Base-by-base conservation (phyloP, 1,140 invertebrate genomes). In the Pogonomyrmex barbatus region DNA sequence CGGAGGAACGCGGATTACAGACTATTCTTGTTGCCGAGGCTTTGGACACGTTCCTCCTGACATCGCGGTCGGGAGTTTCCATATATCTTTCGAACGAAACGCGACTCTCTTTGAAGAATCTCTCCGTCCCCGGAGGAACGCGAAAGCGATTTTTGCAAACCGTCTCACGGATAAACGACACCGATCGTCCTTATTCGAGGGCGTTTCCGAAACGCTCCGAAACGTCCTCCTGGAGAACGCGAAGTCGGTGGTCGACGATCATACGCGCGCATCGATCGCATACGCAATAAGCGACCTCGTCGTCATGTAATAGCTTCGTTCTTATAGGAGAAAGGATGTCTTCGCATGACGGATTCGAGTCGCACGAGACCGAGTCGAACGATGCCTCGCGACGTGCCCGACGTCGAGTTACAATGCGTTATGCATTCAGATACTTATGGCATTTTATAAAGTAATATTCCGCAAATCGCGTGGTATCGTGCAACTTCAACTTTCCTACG, bases 291-390 rank as follows among this genome's bases (percentile, higher is more conserved):
- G 42, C 68, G 68, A 83, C 79, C 79, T 83, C 79, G 79, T 62
- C 79, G 10, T 45, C 42, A 60, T 75, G 79, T 83, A 83, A 83
- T 83, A 75, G 79, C 63, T 81, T 68, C 67, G 68, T 83, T 83
- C 79, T 81, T 83, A 63, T 60, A 62, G 54, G 79, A 83, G 79
- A 83, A 83, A 83, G 79, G 79, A 83, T 83, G 79, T 83, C 79
- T 83, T 60, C 54, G 68, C 79, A 75, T 75, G 79, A 83, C 79
- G 30, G 68, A 83, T 83, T 73, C 54, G 79, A 83, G 30, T 75
- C 79, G 54, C 68, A 60, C 54, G 79, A 83, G 79, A 83, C 68
- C 54, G 30, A 47, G 17, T 24, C 39, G 56, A 75, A 24, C 24
- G 24, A 71, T 81, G 24, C 65, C 77, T 68, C 36, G 78, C 63